These are phyloP conservation scores for Oscheius sp. DNA, from an alignment of 2,888 invertebrate genomes.

Conservation along the genomic window DNA sequence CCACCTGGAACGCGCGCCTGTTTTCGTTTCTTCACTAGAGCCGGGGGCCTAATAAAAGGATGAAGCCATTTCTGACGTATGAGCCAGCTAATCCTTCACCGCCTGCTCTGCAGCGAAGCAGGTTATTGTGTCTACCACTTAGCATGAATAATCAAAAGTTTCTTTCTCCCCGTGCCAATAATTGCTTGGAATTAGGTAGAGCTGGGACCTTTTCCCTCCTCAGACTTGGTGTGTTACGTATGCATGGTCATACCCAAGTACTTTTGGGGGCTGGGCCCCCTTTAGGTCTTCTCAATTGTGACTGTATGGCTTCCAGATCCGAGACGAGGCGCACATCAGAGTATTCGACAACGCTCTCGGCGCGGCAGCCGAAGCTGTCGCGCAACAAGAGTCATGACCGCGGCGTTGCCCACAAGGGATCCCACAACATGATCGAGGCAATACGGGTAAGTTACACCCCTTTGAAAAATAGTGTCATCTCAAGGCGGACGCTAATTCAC, in stretches of 20 bases:
- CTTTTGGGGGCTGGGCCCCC: background rate
- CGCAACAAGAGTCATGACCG: slow-evolving; percentile 37
- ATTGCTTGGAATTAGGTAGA: slow-evolving; percentile 16
- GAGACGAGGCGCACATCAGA: slow-evolving; percentile 27
- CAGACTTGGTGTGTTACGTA: background rate
- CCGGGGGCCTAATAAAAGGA: background rate
- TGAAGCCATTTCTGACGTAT: background rate
- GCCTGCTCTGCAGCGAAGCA: slow-evolving; percentile 1
- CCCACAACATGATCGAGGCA: slow-evolving; percentile 36
- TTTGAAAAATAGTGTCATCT: background rate
- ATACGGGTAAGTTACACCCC: slow-evolving; percentile 27
- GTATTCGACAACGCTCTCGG: slow-evolving; percentile 28
- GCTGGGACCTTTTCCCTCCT: background rate
- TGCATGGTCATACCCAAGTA: slow-evolving; percentile 21
- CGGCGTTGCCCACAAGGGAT: slow-evolving; percentile 19
- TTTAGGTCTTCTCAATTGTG: background rate
- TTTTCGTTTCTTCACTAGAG: background rate
- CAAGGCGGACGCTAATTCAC: background rate
- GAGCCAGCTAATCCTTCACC: slow-evolving; percentile 10
- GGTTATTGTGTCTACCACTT: background rate
- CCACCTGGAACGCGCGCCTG: background rate
- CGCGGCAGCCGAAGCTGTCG: slow-evolving; percentile 34
- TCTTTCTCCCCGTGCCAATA: slow-evolving; percentile 11
- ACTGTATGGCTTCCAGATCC: slow-evolving; percentile 20
- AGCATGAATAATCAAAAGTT: background rate